Evolutionary conservation across 2,797 vertebrate species (phyloP), one percentile per base, ranked within the genome.

Genomic region (Nyctalus aviator): DNA sequence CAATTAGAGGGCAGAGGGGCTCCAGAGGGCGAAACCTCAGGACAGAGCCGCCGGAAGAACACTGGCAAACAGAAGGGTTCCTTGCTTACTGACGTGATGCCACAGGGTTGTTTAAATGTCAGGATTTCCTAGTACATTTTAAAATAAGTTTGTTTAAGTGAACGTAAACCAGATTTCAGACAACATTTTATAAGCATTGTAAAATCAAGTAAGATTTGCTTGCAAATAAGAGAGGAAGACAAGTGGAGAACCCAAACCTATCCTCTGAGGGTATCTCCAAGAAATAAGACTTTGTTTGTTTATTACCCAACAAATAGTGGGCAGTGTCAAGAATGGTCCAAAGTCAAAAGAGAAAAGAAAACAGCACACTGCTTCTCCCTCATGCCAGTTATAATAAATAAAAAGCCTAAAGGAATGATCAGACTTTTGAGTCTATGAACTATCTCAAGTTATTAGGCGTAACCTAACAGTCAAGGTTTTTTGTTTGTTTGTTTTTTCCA

Each of bases 141-240:
- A 25, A 94, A 92, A 89, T 55, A 90, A 25, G 69, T 30, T 84
- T 89, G 77, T 87, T 93, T 89, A 72, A 87, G 86, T 89, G 44
- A 78, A 86, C 1, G 13, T 71, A 89, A 94, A 66, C 50, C 48
- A 89, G 27, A 69, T 79, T 87, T 66, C 71, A 90, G 72, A 88
- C 30, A 82, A 78, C n/a, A 17, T 72, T 86, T 86, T 8, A 27
- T 20, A 59, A 75, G 12, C 32, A n/a, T 10, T 41, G 17, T 75
- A 73, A 77, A 8, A 30, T 88, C 57, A 91, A 81, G 7, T 4
- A 75, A 82, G 53, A 84, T 27, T 81, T 50, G 27, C 25, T 84
- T 86, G n/a, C 13, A 79, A 88, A 35, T 50, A 87, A 66, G 23
- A 76, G 13, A 71, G 25, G 17, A 92, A 71, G 10, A 35, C 18